Base-by-base conservation (phyloP, 2,888 invertebrate genomes). In the Doris montereyensis region DNA sequence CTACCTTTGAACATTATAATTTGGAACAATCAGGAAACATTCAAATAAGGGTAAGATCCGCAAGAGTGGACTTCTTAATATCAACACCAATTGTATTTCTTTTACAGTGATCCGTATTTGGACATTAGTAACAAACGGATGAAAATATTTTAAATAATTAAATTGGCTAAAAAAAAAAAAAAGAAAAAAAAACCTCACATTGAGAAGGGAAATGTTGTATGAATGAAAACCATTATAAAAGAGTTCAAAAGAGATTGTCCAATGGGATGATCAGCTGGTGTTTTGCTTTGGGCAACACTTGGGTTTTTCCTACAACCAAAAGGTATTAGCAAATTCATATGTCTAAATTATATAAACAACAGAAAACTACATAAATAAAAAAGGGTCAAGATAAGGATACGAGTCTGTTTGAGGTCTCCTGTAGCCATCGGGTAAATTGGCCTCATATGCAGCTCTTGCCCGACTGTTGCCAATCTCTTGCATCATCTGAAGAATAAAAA, bases 381-480 rank as follows among this genome's bases (percentile, higher is more conserved):
- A 17, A 4, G 17, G 13, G 58, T 58, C n/a, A 17, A 71, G 68
- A 75, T 80, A 84, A 90, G 88, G 90, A 90, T 90, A 95, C 75
- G 96, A 89, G 80, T 91, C 90, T 78, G 90, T 88, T 83, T 91
- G 98, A 1, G 99, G 99, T 84, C 99, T 94, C 57, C 98, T 94
- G 92, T 97, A 98, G 86, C 96, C 96, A 89, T 99, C 98, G 0
- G 98, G 98, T 62, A 99, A 92, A 91, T 97, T 97, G 0, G 98
- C 98, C 92, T 99, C 99, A 91, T 98, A 99, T 0, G 98, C 97
- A 0, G 98, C 98, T 74, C 99, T 94, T 0, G 98, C 99, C 74
- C 91, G 88, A 0, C 97, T 97, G 91, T 99, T 99, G 10, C 99
- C 99, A 97, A 99, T 98, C 92, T 98, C 97, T 92, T 98, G 97